Evolutionary conservation across 2,797 vertebrate genomes (phyloP).

Genomic region (Perdix hodgsoniae): DNA sequence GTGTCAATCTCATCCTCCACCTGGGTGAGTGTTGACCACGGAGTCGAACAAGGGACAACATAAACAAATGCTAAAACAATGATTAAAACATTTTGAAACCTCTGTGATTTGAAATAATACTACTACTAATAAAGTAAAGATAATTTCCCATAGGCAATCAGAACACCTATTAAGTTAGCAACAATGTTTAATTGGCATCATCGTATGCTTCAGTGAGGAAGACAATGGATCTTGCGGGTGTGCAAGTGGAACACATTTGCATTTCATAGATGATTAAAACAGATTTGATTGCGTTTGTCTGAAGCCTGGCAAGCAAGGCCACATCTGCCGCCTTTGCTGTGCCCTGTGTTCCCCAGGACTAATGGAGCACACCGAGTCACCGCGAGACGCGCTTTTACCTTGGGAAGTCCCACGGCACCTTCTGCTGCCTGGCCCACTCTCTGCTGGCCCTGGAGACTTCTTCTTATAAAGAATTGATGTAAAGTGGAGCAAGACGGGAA

Average conservation of each 20-base stretch:
- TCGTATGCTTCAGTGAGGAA: conserved; percentile 68
- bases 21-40: not conserved
- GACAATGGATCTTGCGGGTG: conserved; percentile 73
- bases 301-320: conserved; percentile 68
- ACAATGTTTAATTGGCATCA: conserved; percentile 78
- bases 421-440: conserved; percentile 62
- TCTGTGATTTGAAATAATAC: conserved; percentile 23
- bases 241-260: conserved; percentile 81
- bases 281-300: conserved; percentile 80
- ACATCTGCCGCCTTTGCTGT: conserved; percentile 71
- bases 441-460: conserved; percentile 63
- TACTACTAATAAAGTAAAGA: conserved; percentile 15
- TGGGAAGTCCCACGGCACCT: conserved; percentile 63
- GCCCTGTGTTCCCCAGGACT: conserved; percentile 60
- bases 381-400: conserved; percentile 25
- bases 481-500: conserved; percentile 64
- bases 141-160: conserved; percentile 73
- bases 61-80: conserved; percentile 14
- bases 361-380: conserved; percentile 62
- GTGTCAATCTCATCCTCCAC: not conserved
- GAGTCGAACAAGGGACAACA: not conserved
- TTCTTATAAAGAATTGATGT: conserved; percentile 76
- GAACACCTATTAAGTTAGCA: conserved; percentile 75
- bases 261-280: conserved; percentile 85
- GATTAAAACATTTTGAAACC: not conserved